Evolutionary conservation across 2,797 vertebrate species (phyloP), one percentile per base, ranked within the genome.

Genomic region (Brotula barbata): DNA sequence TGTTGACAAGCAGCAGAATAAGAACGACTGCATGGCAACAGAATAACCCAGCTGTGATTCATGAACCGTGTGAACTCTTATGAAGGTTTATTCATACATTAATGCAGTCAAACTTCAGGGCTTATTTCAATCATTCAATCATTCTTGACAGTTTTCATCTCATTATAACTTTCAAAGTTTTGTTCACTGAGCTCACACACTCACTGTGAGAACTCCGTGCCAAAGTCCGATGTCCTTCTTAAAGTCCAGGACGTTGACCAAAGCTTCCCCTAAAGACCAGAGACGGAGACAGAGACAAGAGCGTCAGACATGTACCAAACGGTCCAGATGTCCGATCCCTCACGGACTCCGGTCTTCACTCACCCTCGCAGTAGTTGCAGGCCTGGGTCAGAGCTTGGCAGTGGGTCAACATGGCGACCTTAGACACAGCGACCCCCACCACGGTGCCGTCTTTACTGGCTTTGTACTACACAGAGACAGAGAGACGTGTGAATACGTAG

Each of bases 181-280:
- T 28, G 25, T 59, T 13, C 3, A 17, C 12, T 16, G 16, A 41
- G 15, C 16, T 45, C 14, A 63, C 10, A 39, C 14, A 77, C 94
- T 94, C 88, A 99, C 97, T 81, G 94, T 94, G 14, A 99, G 94
- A 81, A 99, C 95, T 31, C 95, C 95, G 1, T 99, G 96, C 96
- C 97, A 99, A 58, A 99, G 84, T n/a, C 97, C 97, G 40, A 96
- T 96, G 68, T 98, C 96, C 88, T 98, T 98, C 87, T 99, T 99
- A 72, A 97, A 98, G 87, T 99, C 97, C 84, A 99, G 76, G 68
- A 99, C 97, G 60, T 98, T 99, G 65, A 98, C 95, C 66, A 99
- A 85, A 0, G 94, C 96, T 87, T 99, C 97, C 67, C 96, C 97
- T 99, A 64, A 34, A 68, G 2, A 28, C 3, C 3, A 28, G 25